Percentiles rank a stretch among this genome's conserved stretches.
Evolutionary conservation across 1,140 invertebrate genomes (phyloP).

Genomic region (Pogonomyrmex californicus): DNA sequence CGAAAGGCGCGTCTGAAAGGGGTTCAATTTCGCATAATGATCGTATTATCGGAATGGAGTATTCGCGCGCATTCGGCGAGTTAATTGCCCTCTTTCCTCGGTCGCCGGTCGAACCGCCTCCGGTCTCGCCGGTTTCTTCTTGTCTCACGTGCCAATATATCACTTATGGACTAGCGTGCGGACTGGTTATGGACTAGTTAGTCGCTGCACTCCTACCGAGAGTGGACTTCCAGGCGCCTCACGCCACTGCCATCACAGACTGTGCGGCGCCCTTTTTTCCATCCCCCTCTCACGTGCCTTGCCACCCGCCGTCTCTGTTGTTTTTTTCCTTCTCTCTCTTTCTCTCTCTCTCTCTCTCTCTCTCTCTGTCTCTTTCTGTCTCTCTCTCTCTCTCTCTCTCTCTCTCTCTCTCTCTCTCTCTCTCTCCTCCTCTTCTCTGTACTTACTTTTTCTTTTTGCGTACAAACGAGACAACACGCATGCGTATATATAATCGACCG

Average conservation of each 20-base stretch:
- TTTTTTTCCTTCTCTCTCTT: slow-evolving; percentile 6
- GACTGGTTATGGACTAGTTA: slow-evolving; percentile 72
- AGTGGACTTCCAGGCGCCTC: slow-evolving; percentile 79
- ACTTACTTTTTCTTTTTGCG: slow-evolving; percentile 23
- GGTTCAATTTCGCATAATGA: slow-evolving; percentile 43
- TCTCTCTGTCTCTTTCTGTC: slow-evolving; percentile 12
- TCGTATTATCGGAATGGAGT: slow-evolving; percentile 45
- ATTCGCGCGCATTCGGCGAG: slow-evolving; percentile 5
- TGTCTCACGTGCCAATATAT: slow-evolving; percentile 32
- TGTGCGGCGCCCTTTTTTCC: slow-evolving; percentile 72
- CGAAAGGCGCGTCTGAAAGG: neutral
- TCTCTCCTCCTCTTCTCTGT: slow-evolving; percentile 19
- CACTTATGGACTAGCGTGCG: slow-evolving; percentile 62
- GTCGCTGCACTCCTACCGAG: slow-evolving; percentile 63
- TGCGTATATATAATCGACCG: neutral
- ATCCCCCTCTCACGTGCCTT: neutral
- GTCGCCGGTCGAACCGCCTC: neutral
- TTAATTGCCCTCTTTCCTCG: slow-evolving; percentile 34
- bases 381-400: slow-evolving; percentile 2
- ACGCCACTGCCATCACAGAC: slow-evolving; percentile 75
- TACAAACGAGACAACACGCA: neutral
- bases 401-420: slow-evolving; percentile 6
- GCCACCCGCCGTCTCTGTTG: neutral
- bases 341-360: neutral
- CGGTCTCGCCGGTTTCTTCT: slow-evolving; percentile 3